Evolutionary conservation across 2,888 invertebrate species (phyloP).

Genomic region (Polyommatus iphigenia): DNA sequence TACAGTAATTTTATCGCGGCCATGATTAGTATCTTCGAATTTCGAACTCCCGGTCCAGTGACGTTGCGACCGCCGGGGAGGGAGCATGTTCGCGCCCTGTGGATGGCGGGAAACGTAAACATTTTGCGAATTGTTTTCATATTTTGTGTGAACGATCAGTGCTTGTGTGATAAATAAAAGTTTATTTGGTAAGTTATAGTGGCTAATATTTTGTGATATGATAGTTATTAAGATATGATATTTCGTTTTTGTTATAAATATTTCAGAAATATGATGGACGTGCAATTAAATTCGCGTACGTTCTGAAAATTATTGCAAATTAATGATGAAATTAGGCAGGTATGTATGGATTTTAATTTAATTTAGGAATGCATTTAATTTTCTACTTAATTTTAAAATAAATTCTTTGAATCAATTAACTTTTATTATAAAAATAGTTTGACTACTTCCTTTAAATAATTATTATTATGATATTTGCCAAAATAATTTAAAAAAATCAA

Average conservation of each 20-base stretch:
- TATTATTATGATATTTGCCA: no score
- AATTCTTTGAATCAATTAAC: background rate
- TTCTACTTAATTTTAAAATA: background rate
- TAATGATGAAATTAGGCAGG: background rate
- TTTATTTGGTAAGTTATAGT: background rate
- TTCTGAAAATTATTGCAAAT: background rate
- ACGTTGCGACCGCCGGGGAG: conserved; percentile 48
- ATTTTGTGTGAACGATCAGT: conserved; percentile 4
- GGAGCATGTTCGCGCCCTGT: conserved; percentile 47
- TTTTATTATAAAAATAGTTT: background rate
- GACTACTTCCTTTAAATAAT: no score
- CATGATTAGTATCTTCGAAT: conserved; percentile 52
- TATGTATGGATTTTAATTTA: background rate
- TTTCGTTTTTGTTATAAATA: no score
- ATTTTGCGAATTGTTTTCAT: conserved; percentile 35
- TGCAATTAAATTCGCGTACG: background rate
- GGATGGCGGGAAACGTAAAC: conserved; percentile 53
- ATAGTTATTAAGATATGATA: no score
- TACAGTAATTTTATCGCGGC: background rate
- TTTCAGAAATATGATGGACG: background rate
- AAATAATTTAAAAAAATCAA: no score
- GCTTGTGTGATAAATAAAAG: background rate
- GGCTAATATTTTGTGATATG: background rate
- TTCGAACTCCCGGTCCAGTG: conserved; percentile 61
- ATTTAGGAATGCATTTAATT: background rate